Base-by-base conservation (phyloP, 2,888 invertebrate species). In the Hyles lineata region DNA sequence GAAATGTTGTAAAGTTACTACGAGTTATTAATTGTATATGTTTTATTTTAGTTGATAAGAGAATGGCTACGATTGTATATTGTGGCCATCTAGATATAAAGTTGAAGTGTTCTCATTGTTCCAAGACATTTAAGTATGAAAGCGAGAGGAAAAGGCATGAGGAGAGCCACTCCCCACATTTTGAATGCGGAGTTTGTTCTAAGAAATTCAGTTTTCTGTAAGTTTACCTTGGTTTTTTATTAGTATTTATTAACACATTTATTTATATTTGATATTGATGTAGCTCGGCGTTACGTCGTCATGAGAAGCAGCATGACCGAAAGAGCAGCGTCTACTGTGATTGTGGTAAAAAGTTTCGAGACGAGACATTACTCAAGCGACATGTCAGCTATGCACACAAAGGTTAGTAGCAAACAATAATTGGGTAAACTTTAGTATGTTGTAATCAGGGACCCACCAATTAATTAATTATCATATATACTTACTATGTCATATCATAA, bases 181-280 rank as follows among this genome's bases (percentile, higher is more conserved):
- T 92, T 75, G 82, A 88, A 72, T 95, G 95, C 75, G 85, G 88
- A 76, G 83, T 90, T 69, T 95, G 95, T 80, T 76, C 75, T n/a
- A 95, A 95, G 82, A 91, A 87, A 75, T 95, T 95, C 82, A 93
- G 91, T 83, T 95, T 92, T 78, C 74, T 91, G 95, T 95, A 82
- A 90, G 94, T 91, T 75, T 72, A 19, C 15, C 52, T 21, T 43
- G 19, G 50, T 70, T 69, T 25, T 73, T 71, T 43, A 4, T n/a
- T 9, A 60, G 1, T 25, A 50, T 61, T 7, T 15, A 43, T 29
- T 21, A 8, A 32, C n/a, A 17, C 17, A 15, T 6, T 19, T n/a
- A 55, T 50, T 21, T 19, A 52, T 25, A n/a, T 19, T 61, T 23
- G 9, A 23, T 11, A 23, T 58, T 52, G 52, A 29, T 60, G 82